Conservation (phyloP, 2,113 vertebrate species). For the Cynocephalus volans region DNA sequence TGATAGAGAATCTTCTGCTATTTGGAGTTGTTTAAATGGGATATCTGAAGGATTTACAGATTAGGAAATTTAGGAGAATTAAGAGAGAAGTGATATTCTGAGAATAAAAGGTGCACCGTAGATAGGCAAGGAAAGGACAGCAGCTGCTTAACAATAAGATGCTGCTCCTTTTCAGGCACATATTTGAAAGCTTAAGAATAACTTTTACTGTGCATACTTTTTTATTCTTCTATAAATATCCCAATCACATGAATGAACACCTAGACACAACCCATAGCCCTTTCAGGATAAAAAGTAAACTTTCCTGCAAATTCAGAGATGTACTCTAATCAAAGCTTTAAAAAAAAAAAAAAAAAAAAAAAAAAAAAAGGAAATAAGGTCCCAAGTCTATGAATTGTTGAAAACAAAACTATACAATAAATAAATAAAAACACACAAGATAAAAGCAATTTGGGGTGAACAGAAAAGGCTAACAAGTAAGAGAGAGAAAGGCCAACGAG, state of each 20-base stretch:
- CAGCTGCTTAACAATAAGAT: not conserved
- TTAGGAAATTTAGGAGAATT: not conserved
- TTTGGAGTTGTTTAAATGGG: not conserved
- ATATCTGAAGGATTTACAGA: not conserved
- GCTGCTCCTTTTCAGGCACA: not conserved
- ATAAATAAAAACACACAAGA: not conserved
- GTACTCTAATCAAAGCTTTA: too few relatives aligned
- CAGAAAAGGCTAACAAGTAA: not conserved
- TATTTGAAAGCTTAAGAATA: not conserved
- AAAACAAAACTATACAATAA: too few relatives aligned
- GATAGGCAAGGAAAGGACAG: not conserved
- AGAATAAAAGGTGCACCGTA: not conserved
- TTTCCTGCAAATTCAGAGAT: not conserved
- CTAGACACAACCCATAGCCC: not conserved
- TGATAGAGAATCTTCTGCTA: not conserved
- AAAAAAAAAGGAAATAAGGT: too few relatives aligned
- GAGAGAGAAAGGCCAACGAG: not conserved
- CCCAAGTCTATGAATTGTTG: too few relatives aligned
- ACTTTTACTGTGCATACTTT: not conserved
- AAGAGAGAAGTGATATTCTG: not conserved
- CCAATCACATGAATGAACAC: not conserved
- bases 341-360: too few relatives aligned
- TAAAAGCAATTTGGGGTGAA: not conserved
- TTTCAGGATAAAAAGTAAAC: not conserved
- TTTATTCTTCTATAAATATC: not conserved